Base-by-base conservation (phyloP, 1,140 invertebrate species). In the Drosophila orena region DNA sequence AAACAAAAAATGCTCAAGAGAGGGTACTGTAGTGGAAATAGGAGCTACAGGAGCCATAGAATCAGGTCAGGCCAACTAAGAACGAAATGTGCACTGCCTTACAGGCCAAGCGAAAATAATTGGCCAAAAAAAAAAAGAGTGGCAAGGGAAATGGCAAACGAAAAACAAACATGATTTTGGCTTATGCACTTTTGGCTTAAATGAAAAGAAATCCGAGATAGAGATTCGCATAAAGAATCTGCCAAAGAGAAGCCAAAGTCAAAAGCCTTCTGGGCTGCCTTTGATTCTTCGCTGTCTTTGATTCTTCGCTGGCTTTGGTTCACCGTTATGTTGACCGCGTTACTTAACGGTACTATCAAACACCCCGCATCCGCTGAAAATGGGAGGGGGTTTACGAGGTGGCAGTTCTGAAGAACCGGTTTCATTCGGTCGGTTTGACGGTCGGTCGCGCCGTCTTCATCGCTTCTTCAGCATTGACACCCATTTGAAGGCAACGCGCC, bases 281-380 rank as follows among this genome's bases (percentile, higher is more conserved):
- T 76, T 75, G 30, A 60, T 54, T 79, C 44, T 59, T 76, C 35
- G 20, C 76, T 61, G 59, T 72, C 54, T 76, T 76, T 75, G 30
- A 60, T 54, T 79, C 44, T 59, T 76, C 35, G 27, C 76, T 61
- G 59, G 66, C 54, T 76, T 76, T 75, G 30, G 54, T 57, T 68
- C 38, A 85, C 83, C 79, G 83, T 89, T 88, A 88, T 89, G 84
- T 84, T 88, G 83, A 88, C 83, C 83, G 83, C 83, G 61, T 73
- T 79, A 59, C 59, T 77, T 88, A 88, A 88, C 83, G 83, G 83
- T 89, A 89, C 59, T 52, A 52, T 64, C 52, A 66, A 61, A 73
- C 60, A 43, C 20, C 44, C 17, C 53, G 15, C 46, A 6, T n/a
- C n/a, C 8, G 11, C 52, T 27, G 40, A 64, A 42, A 14, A 30